These are phyloP conservation scores for Molossus alvarezi DNA, from an alignment of 2,797 vertebrate genomes.

Conservation along the genomic window DNA sequence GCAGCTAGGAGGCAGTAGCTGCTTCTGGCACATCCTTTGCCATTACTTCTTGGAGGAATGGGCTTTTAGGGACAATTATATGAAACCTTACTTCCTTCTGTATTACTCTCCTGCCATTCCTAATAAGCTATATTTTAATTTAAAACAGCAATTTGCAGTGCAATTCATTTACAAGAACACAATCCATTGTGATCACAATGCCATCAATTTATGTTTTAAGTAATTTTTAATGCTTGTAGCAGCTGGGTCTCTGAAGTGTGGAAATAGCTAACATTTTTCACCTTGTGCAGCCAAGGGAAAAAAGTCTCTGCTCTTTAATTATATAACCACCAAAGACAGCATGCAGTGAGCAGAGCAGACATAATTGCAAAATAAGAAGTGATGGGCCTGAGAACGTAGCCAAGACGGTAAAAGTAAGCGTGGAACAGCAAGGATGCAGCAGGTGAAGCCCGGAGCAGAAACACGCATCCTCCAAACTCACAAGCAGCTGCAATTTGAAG, in stretches of 20 bases:
- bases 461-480: accelerated
- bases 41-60: constrained; percentile 41
- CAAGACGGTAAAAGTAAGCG: not conserved
- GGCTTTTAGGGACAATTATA: constrained; percentile 86
- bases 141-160: constrained; percentile 90
- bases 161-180: constrained; percentile 90
- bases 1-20: constrained; percentile 35
- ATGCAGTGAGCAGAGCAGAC: constrained; percentile 70
- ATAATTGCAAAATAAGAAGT: constrained; percentile 81
- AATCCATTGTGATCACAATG: constrained; percentile 88
- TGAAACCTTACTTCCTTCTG: constrained; percentile 87
- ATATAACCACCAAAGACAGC: constrained; percentile 79
- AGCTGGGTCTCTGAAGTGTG: constrained; percentile 91
- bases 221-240: constrained; percentile 91
- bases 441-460: not conserved
- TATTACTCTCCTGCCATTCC: constrained; percentile 86
- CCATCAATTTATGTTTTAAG: constrained; percentile 91
- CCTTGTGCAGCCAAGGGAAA: constrained; percentile 83
- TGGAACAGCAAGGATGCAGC: not conserved
- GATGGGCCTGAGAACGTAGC: constrained; percentile 45
- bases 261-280: constrained; percentile 91
- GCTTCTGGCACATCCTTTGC: constrained; percentile 70
- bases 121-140: constrained; percentile 90
- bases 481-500: not conserved
- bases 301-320: constrained; percentile 87